Evolutionary conservation across 2,797 vertebrate genomes (phyloP), one percentile per base, ranked within the genome.

Genomic region (Dermochelys coriacea): DNA sequence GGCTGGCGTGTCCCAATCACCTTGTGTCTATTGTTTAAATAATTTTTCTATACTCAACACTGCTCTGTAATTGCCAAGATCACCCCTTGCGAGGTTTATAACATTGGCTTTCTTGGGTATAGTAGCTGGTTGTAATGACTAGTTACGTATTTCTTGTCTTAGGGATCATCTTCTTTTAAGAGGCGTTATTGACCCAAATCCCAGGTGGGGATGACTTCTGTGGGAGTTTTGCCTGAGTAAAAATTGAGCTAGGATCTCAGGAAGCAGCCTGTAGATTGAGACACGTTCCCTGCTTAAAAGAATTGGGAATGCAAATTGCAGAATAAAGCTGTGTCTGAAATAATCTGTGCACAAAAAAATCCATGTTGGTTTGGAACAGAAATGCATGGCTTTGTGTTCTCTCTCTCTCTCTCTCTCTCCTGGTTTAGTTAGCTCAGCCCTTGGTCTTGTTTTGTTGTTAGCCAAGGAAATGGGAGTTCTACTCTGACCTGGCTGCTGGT

Each of bases 11-110:
- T 92, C 96, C 86, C 52, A 1, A 80, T 91, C 81, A 84, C 80
- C 51, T 86, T 55, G 85, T 23, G 82, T 94, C 90, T 95, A 84
- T 41, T 12, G 4, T 95, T 93, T 84, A 90, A 94, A 88, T 95
- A 84, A 94, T 91, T 95, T 88, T 85, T 50, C 57, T 61, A 10
- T 37, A 80, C 2, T 84, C 64, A 94, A 86, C 94, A 80, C n/a
- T 71, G 68, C n/a, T 71, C 21, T 77, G 74, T 49, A 77, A 14
- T 49, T 45, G 25, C 27, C 27, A 29, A 15, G 14, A 49, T 49
- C 25, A 49, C 74, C 25, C 74, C 45, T 75, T 47, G 45, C 3
- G 12, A 47, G 45, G 74, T 45, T 47, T 93, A 31, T n/a, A 79
- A 3, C 0, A 0, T 68, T 15, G 79, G 51, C 54, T 94, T 51